These are phyloP conservation scores for Entomobrya multifasciata DNA, from an alignment of 2,888 invertebrate species.

Conservation along the genomic window DNA sequence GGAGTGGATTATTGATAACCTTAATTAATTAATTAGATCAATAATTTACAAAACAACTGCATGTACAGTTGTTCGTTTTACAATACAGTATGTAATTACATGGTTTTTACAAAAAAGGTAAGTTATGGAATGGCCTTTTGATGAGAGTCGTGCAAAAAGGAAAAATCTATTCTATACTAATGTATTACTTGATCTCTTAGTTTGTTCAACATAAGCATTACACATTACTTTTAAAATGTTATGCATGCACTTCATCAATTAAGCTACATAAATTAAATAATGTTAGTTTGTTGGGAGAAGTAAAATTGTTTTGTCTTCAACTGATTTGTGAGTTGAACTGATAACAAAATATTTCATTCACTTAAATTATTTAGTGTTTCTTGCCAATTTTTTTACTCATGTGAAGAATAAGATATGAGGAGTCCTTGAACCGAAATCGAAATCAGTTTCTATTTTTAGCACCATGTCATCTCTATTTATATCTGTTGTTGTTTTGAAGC, in stretches of 20 bases:
- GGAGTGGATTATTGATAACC: conserved; percentile 52
- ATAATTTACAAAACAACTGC: too few species aligned
- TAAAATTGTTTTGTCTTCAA: too few species aligned
- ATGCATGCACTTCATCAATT: not conserved
- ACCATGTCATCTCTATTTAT: conserved; percentile 17
- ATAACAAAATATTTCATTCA: not conserved
- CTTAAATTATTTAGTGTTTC: not conserved
- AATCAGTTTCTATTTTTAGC: conserved; percentile 4
- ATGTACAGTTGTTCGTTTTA: too few species aligned
- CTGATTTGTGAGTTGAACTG: not conserved
- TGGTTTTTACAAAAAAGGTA: too few species aligned
- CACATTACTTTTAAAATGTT: not conserved
- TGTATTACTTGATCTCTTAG: not conserved
- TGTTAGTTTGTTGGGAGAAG: too few species aligned
- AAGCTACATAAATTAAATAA: not conserved
- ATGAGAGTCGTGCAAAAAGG: too few species aligned
- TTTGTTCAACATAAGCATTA: not conserved
- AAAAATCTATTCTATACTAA: too few species aligned
- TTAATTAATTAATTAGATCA: not conserved
- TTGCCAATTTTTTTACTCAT: not conserved
- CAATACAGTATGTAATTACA: too few species aligned
- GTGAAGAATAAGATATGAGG: not conserved
- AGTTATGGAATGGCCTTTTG: too few species aligned
- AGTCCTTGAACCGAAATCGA: conserved; percentile 1
- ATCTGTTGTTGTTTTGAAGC: not conserved